Conservation (phyloP, 2,888 invertebrate species). For the Entomobrya proxima region DNA sequence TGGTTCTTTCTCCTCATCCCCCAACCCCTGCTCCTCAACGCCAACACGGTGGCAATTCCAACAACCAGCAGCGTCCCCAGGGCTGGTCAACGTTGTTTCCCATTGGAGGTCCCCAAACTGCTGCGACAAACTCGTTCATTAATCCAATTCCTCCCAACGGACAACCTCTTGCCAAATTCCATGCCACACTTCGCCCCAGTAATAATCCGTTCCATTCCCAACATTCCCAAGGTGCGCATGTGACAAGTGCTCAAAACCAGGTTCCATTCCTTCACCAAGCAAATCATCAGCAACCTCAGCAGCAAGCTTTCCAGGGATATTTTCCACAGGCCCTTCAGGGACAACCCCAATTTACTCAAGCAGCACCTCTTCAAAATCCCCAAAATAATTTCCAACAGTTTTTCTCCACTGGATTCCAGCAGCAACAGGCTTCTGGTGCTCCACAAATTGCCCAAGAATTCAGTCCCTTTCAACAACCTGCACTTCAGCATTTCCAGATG, state of each 20-base stretch:
- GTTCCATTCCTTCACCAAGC: constrained; percentile 21
- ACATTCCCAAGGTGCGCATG: neutral
- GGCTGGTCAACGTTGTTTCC: constrained; percentile 52
- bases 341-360: neutral
- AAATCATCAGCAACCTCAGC: neutral
- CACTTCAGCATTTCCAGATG: neutral
- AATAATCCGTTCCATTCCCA: no score
- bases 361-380: neutral
- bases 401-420: neutral
- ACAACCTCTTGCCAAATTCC: constrained; percentile 45
- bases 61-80: neutral
- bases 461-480: neutral
- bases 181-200: constrained; percentile 35
- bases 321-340: neutral
- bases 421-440: neutral
- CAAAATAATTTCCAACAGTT: neutral
- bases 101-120: neutral
- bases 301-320: neutral
- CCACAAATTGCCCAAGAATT: neutral
- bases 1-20: neutral
- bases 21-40: constrained; percentile 14
- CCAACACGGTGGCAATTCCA: neutral
- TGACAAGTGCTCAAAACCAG: constrained; percentile 37
- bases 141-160: constrained; percentile 43
- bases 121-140: constrained; percentile 18